Evolutionary conservation across 2,113 vertebrate genomes (phyloP).

Genomic region (Pleuronectes platessa): DNA sequence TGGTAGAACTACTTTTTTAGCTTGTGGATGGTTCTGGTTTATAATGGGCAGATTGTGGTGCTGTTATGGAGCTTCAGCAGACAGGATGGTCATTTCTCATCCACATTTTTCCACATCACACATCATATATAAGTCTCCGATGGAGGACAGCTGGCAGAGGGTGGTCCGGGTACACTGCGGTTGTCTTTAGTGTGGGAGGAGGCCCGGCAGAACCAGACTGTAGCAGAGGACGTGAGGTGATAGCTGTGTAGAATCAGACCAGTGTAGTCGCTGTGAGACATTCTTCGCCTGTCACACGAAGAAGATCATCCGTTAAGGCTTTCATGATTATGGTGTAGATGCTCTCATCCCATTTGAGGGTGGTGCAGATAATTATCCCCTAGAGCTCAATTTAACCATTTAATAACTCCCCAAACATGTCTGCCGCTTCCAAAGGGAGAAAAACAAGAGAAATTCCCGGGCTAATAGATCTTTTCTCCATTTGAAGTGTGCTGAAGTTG

Average conservation of each 20-base stretch:
- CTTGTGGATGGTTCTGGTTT: constrained; percentile 44
- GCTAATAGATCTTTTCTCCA: constrained; percentile 10
- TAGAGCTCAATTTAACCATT: constrained; percentile 43
- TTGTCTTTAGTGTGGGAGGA: constrained; percentile 56
- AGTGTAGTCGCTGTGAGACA: constrained; percentile 31
- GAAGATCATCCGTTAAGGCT: constrained; percentile 37
- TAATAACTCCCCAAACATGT: constrained; percentile 16
- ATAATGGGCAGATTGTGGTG: constrained; percentile 31
- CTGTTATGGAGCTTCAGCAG: constrained; percentile 23
- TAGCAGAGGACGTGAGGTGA: constrained; percentile 46
- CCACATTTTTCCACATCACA: constrained; percentile 29
- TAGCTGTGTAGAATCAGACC: constrained; percentile 45
- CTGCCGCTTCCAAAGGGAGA: constrained; percentile 8
- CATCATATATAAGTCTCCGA: constrained; percentile 35
- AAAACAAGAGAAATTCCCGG: constrained; percentile 11
- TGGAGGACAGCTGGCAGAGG: constrained; percentile 57
- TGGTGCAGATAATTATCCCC: constrained; percentile 36
- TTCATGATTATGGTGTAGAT: constrained; percentile 46
- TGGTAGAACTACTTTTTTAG: constrained; percentile 12
- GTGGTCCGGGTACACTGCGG: constrained; percentile 25
- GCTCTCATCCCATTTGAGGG: constrained; percentile 28
- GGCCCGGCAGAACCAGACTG: constrained; percentile 33
- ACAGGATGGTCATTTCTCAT: constrained; percentile 23
- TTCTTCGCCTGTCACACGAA: constrained; percentile 39
- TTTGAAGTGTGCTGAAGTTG: constrained; percentile 32